phyloP scores from a whole-genome alignment of 2,797 vertebrate species.

The Arnoldichthys spilopterus region DNA sequence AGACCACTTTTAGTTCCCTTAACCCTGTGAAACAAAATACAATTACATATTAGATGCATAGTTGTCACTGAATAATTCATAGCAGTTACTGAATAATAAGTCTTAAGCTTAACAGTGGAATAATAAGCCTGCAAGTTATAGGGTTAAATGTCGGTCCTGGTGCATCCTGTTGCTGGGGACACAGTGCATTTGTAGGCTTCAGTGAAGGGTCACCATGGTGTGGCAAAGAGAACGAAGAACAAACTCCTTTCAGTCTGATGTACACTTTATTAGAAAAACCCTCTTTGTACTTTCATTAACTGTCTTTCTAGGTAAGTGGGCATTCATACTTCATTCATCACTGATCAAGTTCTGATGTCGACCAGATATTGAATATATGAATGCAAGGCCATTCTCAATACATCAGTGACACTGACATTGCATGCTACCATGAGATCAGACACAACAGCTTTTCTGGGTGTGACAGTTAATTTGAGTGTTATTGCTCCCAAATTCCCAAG shows the following conservation, averaged over 20 bases:
- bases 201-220: not conserved
- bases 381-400: not conserved
- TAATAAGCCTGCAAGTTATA: not conserved
- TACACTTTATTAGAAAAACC: not conserved
- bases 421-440: too few relatives aligned
- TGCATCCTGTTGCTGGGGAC: not conserved
- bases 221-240: not conserved
- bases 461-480: not conserved
- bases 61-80: conserved; percentile 4
- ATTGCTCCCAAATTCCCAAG: not conserved
- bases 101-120: not conserved
- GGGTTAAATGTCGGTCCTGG: not conserved
- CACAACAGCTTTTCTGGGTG: too few relatives aligned
- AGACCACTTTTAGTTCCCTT: not conserved
- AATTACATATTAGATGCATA: conserved; percentile 2
- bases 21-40: not conserved
- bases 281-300: not conserved
- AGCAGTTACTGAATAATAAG: not conserved
- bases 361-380: not conserved
- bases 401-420: not conserved
- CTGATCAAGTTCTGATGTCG: not conserved
- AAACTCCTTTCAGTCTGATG: not conserved
- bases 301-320: too few relatives aligned
- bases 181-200: not conserved
- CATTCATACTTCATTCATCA: not conserved